Conservation (phyloP, 1,140 invertebrate species). For the Drosophila pruinosa region DNA sequence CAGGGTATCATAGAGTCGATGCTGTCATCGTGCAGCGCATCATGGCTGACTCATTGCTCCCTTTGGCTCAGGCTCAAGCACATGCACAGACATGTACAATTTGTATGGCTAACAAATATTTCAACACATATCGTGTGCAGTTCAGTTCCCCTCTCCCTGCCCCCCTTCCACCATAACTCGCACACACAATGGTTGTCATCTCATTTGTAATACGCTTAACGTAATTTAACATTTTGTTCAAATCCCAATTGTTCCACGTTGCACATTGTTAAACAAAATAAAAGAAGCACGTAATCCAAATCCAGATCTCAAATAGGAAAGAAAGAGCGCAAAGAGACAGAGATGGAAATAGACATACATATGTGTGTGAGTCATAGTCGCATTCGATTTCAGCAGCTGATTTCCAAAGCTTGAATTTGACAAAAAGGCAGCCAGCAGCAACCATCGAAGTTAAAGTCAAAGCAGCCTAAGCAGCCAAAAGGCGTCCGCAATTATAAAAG, state of each 20-base stretch:
- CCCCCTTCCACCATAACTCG: background rate
- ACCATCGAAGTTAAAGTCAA: constrained; percentile 38
- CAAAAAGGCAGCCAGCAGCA: constrained; percentile 1
- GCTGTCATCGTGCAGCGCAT: constrained; percentile 7
- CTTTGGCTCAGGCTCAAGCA: background rate
- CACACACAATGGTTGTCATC: constrained; percentile 11
- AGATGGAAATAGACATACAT: constrained; percentile 20
- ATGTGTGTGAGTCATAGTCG: constrained; percentile 14
- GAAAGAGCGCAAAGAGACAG: background rate
- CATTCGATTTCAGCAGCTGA: constrained; percentile 32
- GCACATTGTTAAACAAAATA: constrained; percentile 18
- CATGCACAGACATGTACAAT: background rate
- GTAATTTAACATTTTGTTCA: constrained; percentile 40
- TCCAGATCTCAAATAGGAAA: constrained; percentile 21
- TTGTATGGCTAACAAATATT: constrained; percentile 10
- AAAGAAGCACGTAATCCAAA: constrained; percentile 33
- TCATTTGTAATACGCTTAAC: constrained; percentile 43
- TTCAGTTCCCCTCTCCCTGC: background rate
- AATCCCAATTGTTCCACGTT: constrained; percentile 51
- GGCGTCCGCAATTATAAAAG: constrained; percentile 67
- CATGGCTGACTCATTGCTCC: constrained; percentile 24
- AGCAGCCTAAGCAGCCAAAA: constrained; percentile 32
- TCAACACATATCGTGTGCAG: constrained; percentile 11
- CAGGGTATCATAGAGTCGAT: background rate
- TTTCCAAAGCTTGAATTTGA: constrained; percentile 31